Base-by-base conservation (phyloP, 2,888 invertebrate species). In the Ptychoptera contaminata region DNA sequence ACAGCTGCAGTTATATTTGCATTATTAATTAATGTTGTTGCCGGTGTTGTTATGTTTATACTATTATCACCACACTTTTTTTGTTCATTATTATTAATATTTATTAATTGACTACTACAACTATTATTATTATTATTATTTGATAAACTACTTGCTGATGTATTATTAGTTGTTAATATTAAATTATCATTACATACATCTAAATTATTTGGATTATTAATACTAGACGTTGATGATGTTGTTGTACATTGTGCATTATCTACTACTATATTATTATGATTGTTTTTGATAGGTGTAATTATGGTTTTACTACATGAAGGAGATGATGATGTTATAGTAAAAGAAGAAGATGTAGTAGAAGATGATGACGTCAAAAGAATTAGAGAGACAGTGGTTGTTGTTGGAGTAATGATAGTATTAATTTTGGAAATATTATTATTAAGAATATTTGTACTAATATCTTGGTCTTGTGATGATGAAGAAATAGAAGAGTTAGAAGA, bases 1-100 rank as follows among this genome's bases (percentile, higher is more conserved):
- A 45, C 46, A 16, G 51, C 48, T 39, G 49, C 46, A 29, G 49
- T 43, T 31, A 47, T 47, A 45, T 47, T 49, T 16, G 47, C 44
- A 45, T 41, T 40, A 42, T 35, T 35, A 35, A 34, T 42, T 2
- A 16, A 9, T 30, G 40, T 40, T 29, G 40, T n/a, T n/a, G 39
- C 7, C n/a, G 23, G 23, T n/a, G 39, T 16, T 39, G 16, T 31
- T 44, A 16, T 44, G 12, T 32, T 31, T 14, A 39, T 23, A 37
- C 16, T 43, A 16, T 35, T 30, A n/a, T 34, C 31, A 42, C 23
- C 23, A 42, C 36, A 29, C 12, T 42, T 36, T 36, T 42, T 15
- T 37, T 43, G 37, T 31, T 43, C 31, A 37, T 31, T 37, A 43
- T 37, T 43, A 37, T 31, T 23, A n/a, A n/a, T n/a, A 23, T 23